phyloP scores from a whole-genome alignment of 2,888 invertebrate genomes.

The Cantharis nigra region DNA sequence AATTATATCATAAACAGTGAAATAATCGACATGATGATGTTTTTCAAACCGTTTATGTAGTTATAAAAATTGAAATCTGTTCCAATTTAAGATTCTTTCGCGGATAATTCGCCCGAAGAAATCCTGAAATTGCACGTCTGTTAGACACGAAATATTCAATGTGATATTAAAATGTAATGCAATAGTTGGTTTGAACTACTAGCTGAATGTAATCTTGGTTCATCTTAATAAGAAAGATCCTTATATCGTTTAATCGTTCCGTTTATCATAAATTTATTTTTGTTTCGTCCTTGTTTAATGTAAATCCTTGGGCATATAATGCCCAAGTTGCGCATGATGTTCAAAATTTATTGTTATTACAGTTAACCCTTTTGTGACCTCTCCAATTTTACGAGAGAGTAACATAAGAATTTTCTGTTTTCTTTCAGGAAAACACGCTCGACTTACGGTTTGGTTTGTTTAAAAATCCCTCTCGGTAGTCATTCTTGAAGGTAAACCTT shows the following conservation, averaged over 20 bases:
- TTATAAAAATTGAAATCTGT: too few species aligned
- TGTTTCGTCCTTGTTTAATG: slow-evolving; percentile 39
- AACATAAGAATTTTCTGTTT: slow-evolving; percentile 33
- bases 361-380: slow-evolving; percentile 43
- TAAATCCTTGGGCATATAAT: slow-evolving; percentile 39
- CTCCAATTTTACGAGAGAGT: slow-evolving; percentile 37
- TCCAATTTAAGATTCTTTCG: too few species aligned
- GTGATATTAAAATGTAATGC: neutral
- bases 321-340: slow-evolving; percentile 38
- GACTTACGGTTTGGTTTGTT: slow-evolving; percentile 21
- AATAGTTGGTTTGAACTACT: neutral
- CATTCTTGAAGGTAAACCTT: slow-evolving; percentile 33
- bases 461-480: slow-evolving; percentile 19
- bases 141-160: neutral
- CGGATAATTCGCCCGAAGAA: neutral
- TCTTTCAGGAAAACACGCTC: slow-evolving; percentile 27
- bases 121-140: neutral
- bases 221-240: slow-evolving; percentile 15
- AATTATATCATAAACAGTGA: too few species aligned
- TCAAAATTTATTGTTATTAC: slow-evolving; percentile 43
- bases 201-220: neutral
- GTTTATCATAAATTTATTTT: slow-evolving; percentile 36
- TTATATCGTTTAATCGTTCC: slow-evolving; percentile 16
- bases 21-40: too few species aligned
- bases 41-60: too few species aligned